Percentiles rank a stretch among this genome's conserved stretches.
These are phyloP conservation scores for Sebastes hubbsi DNA, from an alignment of 2,797 vertebrate genomes.

Conservation along the genomic window DNA sequence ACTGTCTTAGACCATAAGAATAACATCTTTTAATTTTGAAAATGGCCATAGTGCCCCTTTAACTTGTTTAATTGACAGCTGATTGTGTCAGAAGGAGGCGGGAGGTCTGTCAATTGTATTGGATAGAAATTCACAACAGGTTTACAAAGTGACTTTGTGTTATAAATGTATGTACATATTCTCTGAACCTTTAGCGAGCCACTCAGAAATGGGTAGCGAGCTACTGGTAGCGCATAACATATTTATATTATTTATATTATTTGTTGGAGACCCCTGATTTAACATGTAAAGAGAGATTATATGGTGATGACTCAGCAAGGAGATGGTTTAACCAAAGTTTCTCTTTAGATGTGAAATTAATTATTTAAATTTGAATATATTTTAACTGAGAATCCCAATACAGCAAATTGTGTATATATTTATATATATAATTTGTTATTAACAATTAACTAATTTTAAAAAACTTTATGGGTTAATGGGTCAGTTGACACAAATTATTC, in stretches of 20 bases:
- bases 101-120: too few relatives aligned
- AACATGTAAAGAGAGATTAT: constrained; percentile 4
- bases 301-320: neutral
- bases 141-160: neutral
- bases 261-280: neutral
- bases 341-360: neutral
- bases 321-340: constrained; percentile 15
- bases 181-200: neutral
- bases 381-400: neutral
- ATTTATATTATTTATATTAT: too few relatives aligned
- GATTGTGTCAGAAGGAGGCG: too few relatives aligned
- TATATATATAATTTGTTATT: too few relatives aligned
- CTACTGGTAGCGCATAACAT: neutral
- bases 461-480: neutral
- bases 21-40: too few relatives aligned
- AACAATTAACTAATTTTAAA: neutral
- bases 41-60: too few relatives aligned
- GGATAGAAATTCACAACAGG: too few relatives aligned
- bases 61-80: too few relatives aligned
- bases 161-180: neutral
- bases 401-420: too few relatives aligned
- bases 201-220: neutral
- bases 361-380: neutral
- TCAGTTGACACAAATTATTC: neutral
- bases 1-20: neutral